Evolutionary conservation across 2,888 invertebrate species (phyloP).

Genomic region (Litoditis marina): DNA sequence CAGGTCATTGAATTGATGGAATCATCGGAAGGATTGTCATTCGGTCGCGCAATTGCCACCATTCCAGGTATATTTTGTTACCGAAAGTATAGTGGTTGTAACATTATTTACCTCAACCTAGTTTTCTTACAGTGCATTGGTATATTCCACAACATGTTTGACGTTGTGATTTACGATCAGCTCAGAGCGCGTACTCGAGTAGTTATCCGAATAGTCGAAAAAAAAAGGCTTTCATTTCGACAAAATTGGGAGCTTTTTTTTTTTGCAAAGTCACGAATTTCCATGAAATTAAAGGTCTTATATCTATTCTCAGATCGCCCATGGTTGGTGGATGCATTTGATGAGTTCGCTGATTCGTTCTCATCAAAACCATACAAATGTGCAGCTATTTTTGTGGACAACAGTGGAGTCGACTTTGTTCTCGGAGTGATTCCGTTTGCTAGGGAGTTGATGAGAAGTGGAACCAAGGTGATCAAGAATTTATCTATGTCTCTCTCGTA

Average conservation of each 20-base stretch:
- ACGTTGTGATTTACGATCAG: no score
- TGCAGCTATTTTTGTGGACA: constrained; percentile 90
- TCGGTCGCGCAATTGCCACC: constrained; percentile 77
- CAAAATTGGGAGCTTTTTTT: no score
- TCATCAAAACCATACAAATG: constrained; percentile 72
- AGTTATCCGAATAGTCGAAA: no score
- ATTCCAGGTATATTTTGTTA: constrained; percentile 75
- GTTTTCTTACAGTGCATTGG: no score
- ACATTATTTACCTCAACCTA: no score
- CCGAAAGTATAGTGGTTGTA: no score
- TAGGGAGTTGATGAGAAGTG: constrained; percentile 75
- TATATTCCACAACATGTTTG: no score
- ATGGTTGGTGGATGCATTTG: constrained; percentile 85
- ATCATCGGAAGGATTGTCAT: constrained; percentile 72
- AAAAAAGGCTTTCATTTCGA: no score
- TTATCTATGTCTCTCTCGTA: no score
- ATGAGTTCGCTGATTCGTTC: constrained; percentile 77
- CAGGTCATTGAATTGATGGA: constrained; percentile 81
- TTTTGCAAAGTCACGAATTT: neutral
- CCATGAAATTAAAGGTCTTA: no score
- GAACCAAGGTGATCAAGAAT: constrained; percentile 83
- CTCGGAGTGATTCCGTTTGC: constrained; percentile 87
- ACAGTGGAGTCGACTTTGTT: constrained; percentile 89
- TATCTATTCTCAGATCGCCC: constrained; percentile 70
- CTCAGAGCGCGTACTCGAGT: no score